Percentiles rank a stretch among this genome's conserved stretches.
These are phyloP conservation scores for Hippolais icterina DNA, from an alignment of 2,113 vertebrate genomes.

Conservation along the genomic window DNA sequence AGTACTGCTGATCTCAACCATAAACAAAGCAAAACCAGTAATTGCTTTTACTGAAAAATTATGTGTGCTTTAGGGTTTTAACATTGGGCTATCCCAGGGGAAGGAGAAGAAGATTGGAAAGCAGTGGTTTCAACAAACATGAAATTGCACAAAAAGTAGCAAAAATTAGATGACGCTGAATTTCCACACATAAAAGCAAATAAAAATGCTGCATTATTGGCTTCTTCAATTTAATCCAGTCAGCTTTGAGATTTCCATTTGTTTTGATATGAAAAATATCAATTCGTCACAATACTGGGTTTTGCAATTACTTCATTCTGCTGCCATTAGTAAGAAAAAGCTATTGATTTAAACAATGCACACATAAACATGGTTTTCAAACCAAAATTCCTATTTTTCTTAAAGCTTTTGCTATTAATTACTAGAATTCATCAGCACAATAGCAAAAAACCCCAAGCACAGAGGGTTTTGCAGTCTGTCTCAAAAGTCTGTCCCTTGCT, in stretches of 20 bases:
- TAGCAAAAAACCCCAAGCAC: accelerated
- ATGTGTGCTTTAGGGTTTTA: background rate
- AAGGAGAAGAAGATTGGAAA: conserved; percentile 13
- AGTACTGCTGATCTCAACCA: background rate
- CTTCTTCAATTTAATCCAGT: background rate
- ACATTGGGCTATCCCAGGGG: background rate
- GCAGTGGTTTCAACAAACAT: background rate
- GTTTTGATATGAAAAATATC: conserved; percentile 5
- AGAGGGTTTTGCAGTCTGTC: background rate
- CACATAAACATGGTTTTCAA: background rate
- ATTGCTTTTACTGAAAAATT: conserved; percentile 31
- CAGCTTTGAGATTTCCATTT: background rate
- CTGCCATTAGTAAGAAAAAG: background rate
- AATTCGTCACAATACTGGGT: background rate
- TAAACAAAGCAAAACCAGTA: conserved; percentile 47
- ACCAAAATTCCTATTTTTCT: background rate
- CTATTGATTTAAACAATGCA: background rate
- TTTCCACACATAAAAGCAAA: background rate
- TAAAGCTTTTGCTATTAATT: background rate
- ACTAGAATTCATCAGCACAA: background rate
- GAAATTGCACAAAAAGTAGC: background rate
- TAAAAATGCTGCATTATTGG: background rate
- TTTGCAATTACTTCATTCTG: background rate
- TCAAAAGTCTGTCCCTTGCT: background rate
- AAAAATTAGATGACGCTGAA: background rate